Conservation (phyloP, 2,888 invertebrate species). For the Cheilosia soror region DNA sequence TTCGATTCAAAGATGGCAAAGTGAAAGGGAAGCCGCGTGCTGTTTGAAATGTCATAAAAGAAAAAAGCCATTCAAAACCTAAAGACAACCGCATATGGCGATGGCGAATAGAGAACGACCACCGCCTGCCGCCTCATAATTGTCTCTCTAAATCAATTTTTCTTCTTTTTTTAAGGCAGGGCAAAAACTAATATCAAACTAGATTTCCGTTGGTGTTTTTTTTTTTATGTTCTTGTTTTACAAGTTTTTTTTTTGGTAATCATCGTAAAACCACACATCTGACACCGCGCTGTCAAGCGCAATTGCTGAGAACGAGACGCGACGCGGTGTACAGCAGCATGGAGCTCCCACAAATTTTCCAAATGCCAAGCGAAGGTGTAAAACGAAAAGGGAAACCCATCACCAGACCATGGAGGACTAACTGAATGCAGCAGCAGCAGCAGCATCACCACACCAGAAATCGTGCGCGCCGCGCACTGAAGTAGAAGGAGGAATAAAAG, state of each 20-base stretch:
- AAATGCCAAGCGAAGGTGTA: conserved; percentile 73
- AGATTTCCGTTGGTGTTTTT: conserved; percentile 60
- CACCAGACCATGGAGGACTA: conserved; percentile 36
- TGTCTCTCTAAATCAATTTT: conserved; percentile 74
- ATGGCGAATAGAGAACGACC: conserved; percentile 43
- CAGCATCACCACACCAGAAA: conserved; percentile 42
- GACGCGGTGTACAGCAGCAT: conserved; percentile 64
- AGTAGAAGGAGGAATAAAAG: conserved; percentile 64
- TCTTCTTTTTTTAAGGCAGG: conserved; percentile 60
- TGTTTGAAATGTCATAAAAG: conserved; percentile 14
- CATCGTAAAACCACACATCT: conserved; percentile 74
- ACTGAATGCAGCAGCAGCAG: conserved; percentile 40
- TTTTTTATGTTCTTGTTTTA: conserved; percentile 50
- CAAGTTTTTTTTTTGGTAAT: conserved; percentile 58
- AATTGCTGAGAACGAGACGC: conserved; percentile 62
- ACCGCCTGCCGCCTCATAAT: conserved; percentile 55
- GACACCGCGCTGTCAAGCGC: conserved; percentile 68
- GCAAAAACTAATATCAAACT: conserved; percentile 72
- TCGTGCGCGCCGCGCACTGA: conserved; percentile 71
- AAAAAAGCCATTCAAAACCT: conserved; percentile 21
- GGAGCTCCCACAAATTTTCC: conserved; percentile 70
- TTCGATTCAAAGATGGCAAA: background rate
- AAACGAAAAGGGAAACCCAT: conserved; percentile 66
- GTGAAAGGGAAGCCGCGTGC: background rate
- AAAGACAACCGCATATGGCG: conserved; percentile 39